Evolutionary conservation across 2,797 vertebrate species (phyloP).

Genomic region (Enteromius viviparus): DNA sequence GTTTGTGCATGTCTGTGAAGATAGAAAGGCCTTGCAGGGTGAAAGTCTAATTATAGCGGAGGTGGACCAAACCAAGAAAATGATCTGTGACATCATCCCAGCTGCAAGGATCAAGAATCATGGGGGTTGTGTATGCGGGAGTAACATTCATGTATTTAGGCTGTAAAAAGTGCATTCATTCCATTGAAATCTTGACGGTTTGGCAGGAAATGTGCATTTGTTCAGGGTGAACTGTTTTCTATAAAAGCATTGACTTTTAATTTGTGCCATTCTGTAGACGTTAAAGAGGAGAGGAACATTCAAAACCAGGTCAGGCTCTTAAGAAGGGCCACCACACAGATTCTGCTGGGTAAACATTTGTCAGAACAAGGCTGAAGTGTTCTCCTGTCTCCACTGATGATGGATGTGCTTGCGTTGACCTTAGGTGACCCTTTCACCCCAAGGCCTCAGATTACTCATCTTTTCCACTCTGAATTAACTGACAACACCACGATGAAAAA

Average conservation of each 20-base stretch:
- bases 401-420: slow-evolving; percentile 68
- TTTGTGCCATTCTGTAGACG: slow-evolving; percentile 1
- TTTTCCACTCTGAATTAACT: slow-evolving; percentile 62
- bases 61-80: slow-evolving; percentile 46
- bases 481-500: slow-evolving; percentile 58
- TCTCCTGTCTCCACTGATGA: slow-evolving; percentile 66
- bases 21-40: slow-evolving; percentile 19
- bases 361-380: slow-evolving; percentile 62
- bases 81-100: slow-evolving; percentile 58
- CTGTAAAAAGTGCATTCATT: neutral
- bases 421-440: slow-evolving; percentile 60
- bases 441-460: slow-evolving; percentile 53
- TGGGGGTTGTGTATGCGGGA: slow-evolving; percentile 33
- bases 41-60: slow-evolving; percentile 49
- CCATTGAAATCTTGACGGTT: slow-evolving; percentile 31
- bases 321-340: slow-evolving; percentile 1
- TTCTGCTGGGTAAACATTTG: slow-evolving; percentile 61
- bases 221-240: slow-evolving; percentile 12
- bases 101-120: slow-evolving; percentile 51
- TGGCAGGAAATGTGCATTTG: neutral
- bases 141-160: slow-evolving; percentile 37
- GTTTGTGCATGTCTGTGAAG: neutral
- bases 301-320: slow-evolving; percentile 12
- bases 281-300: neutral
- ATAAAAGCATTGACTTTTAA: slow-evolving; percentile 12